These are phyloP conservation scores for Drosophila subsilvestris DNA, from an alignment of 2,888 invertebrate genomes.

Conservation along the genomic window DNA sequence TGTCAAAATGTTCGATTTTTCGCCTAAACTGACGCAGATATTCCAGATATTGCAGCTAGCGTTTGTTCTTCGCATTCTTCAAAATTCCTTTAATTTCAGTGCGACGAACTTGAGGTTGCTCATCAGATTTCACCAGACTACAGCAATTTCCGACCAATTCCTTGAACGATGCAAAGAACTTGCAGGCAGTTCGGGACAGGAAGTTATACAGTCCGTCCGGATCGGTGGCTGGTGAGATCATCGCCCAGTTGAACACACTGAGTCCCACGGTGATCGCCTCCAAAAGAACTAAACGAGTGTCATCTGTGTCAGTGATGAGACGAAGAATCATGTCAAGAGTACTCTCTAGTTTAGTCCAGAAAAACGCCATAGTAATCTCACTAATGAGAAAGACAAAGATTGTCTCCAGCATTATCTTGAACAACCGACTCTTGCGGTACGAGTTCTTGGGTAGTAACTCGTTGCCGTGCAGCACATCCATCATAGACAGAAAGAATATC, in stretches of 20 bases:
- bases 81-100: neutral
- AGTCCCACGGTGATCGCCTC: neutral
- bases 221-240: neutral
- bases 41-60: no score
- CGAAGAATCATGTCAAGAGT: neutral
- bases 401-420: neutral
- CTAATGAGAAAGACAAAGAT: neutral
- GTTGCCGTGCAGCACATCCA: neutral
- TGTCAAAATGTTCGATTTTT: no score
- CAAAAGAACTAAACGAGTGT: neutral
- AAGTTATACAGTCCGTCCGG: neutral
- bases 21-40: no score
- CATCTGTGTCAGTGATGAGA: neutral
- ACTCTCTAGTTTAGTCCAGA: neutral
- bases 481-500: neutral
- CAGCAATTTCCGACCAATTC: neutral
- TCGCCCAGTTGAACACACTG: neutral
- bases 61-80: neutral
- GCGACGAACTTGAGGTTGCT: neutral
- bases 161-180: neutral
- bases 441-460: neutral
- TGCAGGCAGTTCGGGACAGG: neutral
- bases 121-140: fast-evolving
- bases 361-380: neutral
- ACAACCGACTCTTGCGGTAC: neutral